Evolutionary conservation across 2,888 invertebrate species (phyloP), one percentile per base, ranked within the genome.

Genomic region (Drosophila fulvimacula): DNA sequence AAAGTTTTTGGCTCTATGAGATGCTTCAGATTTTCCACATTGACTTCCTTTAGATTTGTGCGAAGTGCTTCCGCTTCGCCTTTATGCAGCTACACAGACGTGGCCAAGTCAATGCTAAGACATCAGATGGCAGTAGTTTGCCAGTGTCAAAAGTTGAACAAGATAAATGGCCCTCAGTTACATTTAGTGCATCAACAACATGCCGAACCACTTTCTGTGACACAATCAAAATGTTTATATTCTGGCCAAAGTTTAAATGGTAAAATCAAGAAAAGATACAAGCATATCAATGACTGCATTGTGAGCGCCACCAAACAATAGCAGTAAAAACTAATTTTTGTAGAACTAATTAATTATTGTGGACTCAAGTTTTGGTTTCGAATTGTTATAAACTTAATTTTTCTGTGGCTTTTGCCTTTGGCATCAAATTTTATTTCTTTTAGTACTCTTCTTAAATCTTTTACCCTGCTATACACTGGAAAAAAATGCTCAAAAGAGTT

Each of bases 1-100:
- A 83, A 84, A 82, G 73, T 79, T 82, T 82, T 70, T 71, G 60
- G 76, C 73, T 82, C 79, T 73, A 74, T 85, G 82, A 76, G 79
- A 81, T 83, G 83, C 77, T 86, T 86, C 79, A 81, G 83, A 85
- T 79, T 81, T 66, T 84, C 83, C 81, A 75, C 84, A 86, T 74
- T 82, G 81, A 81, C 87, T 83, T 84, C 87, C 83, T 72, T 73
- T 56, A 65, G 81, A 60, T 82, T 81, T 76, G 69, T 76, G 82
- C 62, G 27, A 77, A 85, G 66, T 79, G 77, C 69, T 82, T 78
- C 82, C 76, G 75, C 69, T 70, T 67, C 56, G 69, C 61, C 58
- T 67, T 59, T 46, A 34, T 70, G 60, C 72, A 66, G 61, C 63
- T 52, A 30, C 15, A 24, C 19, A 36, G 66, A 36, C 36, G 34